A percentile compares a stretch with the other conserved stretches of the same genome.
Evolutionary conservation across 2,113 vertebrate species (phyloP).

Genomic region (Alces alces): DNA sequence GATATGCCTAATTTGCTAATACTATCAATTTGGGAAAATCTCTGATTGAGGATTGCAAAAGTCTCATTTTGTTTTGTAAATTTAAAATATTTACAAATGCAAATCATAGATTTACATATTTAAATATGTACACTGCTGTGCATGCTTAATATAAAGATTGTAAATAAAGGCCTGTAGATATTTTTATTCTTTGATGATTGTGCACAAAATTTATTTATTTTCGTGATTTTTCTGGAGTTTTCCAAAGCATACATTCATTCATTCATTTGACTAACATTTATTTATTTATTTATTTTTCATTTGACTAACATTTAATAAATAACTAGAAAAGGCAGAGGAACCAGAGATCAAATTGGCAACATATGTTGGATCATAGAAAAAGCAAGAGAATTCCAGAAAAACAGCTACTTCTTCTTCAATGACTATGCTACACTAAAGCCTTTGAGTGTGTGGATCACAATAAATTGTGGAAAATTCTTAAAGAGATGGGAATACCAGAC

Average conservation of each 20-base stretch:
- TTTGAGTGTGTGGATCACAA: not conserved
- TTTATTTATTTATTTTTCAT: not conserved
- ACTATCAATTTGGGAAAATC: not conserved
- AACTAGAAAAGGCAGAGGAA: not conserved
- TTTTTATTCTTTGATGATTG: not conserved
- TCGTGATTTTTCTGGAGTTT: not conserved
- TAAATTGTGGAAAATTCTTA: not conserved
- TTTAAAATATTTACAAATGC: not conserved
- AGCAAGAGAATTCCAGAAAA: not conserved
- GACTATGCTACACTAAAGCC: not conserved
- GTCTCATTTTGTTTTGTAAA: not conserved
- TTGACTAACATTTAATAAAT: not conserved
- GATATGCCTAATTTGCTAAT: not conserved
- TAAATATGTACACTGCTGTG: not conserved
- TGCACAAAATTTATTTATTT: not conserved
- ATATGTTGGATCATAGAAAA: not conserved
- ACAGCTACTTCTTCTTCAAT: not conserved
- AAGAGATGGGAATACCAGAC: not conserved
- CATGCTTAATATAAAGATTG: not conserved
- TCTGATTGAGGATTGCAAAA: not conserved
- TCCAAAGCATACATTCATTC: not conserved
- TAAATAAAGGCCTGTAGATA: not conserved
- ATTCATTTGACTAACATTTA: not conserved
- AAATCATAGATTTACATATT: not conserved
- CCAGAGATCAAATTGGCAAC: not conserved